Evolutionary conservation across 2,888 invertebrate genomes (phyloP).

Genomic region (Eristalis arbustorum): DNA sequence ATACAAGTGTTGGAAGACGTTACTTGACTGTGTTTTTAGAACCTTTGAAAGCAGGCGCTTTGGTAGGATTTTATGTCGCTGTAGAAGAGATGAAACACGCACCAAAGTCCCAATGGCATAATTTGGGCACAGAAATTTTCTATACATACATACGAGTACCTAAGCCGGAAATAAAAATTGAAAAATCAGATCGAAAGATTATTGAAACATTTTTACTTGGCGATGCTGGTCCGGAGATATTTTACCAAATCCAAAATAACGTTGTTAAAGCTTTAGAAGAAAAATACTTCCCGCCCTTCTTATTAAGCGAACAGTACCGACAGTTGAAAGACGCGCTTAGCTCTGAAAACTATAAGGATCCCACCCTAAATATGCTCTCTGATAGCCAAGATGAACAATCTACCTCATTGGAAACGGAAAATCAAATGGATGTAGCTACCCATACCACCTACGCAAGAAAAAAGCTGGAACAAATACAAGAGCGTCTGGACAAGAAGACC

Average conservation of each 20-base stretch:
- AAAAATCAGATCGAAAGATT: slow-evolving; percentile 88
- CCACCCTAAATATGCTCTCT: slow-evolving; percentile 76
- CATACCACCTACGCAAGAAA: slow-evolving; percentile 91
- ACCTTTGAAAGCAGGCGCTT: slow-evolving; percentile 90
- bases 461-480: slow-evolving; percentile 91
- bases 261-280: slow-evolving; percentile 90
- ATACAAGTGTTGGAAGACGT: slow-evolving; percentile 89
- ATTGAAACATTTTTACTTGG: slow-evolving; percentile 94
- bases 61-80: slow-evolving; percentile 92
- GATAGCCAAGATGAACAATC: slow-evolving; percentile 75
- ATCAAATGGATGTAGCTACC: slow-evolving; percentile 85
- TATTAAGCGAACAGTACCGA: slow-evolving; percentile 92
- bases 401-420: slow-evolving; percentile 72
- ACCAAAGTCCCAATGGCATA: slow-evolving; percentile 90
- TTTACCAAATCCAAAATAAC: slow-evolving; percentile 91
- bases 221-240: slow-evolving; percentile 92
- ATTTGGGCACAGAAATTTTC: slow-evolving; percentile 94
- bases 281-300: slow-evolving; percentile 93
- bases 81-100: slow-evolving; percentile 91
- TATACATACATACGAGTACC: slow-evolving; percentile 92
- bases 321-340: slow-evolving; percentile 80
- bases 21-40: slow-evolving; percentile 91
- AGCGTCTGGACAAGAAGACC: slow-evolving; percentile 91
- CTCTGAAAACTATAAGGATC: slow-evolving; percentile 79
- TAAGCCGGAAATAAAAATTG: slow-evolving; percentile 90